These are phyloP conservation scores for Schizaphis graminum DNA, from an alignment of 2,888 invertebrate genomes.

Conservation along the genomic window DNA sequence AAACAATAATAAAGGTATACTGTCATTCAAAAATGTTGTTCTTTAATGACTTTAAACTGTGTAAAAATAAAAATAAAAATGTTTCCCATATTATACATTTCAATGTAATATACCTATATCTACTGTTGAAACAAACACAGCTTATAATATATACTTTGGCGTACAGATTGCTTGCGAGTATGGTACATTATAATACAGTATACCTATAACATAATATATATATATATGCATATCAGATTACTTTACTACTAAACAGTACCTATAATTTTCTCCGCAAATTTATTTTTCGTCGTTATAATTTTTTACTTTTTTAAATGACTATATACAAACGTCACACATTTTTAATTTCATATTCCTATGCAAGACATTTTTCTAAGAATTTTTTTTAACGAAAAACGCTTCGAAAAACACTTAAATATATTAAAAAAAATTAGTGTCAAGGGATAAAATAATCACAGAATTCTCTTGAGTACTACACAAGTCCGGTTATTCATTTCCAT, in stretches of 20 bases:
- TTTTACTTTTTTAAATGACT: not conserved
- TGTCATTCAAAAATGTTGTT: too few relatives aligned
- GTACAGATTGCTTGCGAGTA: not conserved
- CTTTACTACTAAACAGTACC: not conserved
- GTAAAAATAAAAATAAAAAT: too few relatives aligned
- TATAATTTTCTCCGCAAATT: not conserved
- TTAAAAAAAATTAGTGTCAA: not conserved
- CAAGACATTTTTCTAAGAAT: not conserved
- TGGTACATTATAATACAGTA: not conserved
- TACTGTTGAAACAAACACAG: too few relatives aligned
- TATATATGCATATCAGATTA: not conserved
- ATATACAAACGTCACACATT: not conserved
- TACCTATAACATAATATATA: too few relatives aligned
- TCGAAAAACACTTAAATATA: not conserved
- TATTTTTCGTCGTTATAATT: not conserved
- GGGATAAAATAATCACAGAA: not conserved
- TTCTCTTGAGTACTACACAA: not conserved
- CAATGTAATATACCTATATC: too few relatives aligned
- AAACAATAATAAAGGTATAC: too few relatives aligned
- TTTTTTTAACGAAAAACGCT: too few relatives aligned
- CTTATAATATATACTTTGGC: too few relatives aligned
- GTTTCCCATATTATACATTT: too few relatives aligned
- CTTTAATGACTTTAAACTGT: too few relatives aligned
- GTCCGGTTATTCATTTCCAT: not conserved
- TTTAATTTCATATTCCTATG: not conserved